These are phyloP conservation scores for Doris montereyensis DNA, from an alignment of 2,888 invertebrate genomes.

Conservation along the genomic window DNA sequence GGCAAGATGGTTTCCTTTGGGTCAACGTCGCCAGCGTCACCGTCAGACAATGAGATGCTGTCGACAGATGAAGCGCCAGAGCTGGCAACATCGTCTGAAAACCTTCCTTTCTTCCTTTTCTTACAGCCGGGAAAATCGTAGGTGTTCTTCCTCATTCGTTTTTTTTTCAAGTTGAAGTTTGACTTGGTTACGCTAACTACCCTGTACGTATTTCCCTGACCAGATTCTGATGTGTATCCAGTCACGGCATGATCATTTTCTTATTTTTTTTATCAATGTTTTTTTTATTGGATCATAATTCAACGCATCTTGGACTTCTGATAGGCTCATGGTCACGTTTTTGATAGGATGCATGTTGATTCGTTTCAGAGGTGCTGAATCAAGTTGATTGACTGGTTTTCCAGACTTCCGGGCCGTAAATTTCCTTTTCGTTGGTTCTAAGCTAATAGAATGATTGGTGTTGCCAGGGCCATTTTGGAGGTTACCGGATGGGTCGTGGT, in stretches of 20 bases:
- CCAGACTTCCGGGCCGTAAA: constrained; percentile 43
- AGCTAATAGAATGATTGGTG: not conserved
- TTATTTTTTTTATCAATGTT: too few species aligned
- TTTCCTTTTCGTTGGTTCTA: constrained; percentile 3
- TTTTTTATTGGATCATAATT: constrained; percentile 43
- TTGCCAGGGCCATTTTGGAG: constrained; percentile 12
- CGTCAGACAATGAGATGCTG: constrained; percentile 32
- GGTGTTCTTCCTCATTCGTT: constrained; percentile 39
- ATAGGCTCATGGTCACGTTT: constrained; percentile 48
- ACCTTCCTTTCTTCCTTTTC: constrained; percentile 38
- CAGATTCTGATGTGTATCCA: too few species aligned
- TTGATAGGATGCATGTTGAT: constrained; percentile 51
- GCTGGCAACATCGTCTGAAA: constrained; percentile 23
- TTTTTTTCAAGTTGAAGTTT: constrained; percentile 15
- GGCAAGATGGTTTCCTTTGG: too few species aligned
- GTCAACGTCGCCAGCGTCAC: constrained; percentile 25
- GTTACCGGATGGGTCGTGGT: too few species aligned
- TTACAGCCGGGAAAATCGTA: constrained; percentile 48
- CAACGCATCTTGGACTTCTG: constrained; percentile 49
- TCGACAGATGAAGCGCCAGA: constrained; percentile 20
- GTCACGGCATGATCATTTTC: too few species aligned
- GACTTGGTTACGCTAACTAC: not conserved
- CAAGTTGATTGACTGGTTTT: constrained; percentile 42
- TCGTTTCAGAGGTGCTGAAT: constrained; percentile 44
- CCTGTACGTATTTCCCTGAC: not conserved